phyloP scores from a whole-genome alignment of 2,113 vertebrate genomes.

The Chinchilla lanigera region DNA sequence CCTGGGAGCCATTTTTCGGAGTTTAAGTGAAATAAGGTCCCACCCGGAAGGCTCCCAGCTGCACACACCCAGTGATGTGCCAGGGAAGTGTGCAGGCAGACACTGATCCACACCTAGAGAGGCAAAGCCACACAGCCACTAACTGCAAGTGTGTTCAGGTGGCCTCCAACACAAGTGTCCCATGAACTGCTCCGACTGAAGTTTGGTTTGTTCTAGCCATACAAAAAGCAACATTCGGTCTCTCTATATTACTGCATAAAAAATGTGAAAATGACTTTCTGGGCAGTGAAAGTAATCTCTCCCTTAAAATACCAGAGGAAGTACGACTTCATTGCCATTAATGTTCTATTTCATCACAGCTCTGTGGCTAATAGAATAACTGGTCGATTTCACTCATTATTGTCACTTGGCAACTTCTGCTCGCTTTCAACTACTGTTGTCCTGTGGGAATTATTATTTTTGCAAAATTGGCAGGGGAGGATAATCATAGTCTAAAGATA shows the following conservation, averaged over 20 bases:
- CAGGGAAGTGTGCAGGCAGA: accelerated
- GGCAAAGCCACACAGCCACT: background rate
- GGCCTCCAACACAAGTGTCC: accelerated
- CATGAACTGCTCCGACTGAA: background rate
- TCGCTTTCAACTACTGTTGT: background rate
- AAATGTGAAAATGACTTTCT: background rate
- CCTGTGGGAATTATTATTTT: slow-evolving; percentile 11
- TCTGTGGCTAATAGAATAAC: background rate
- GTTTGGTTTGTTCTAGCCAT: accelerated
- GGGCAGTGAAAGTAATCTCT: background rate
- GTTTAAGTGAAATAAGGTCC: background rate
- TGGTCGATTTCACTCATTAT: background rate
- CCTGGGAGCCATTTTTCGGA: background rate
- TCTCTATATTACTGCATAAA: background rate
- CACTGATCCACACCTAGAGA: background rate
- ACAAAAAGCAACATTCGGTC: background rate
- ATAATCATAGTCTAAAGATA: background rate
- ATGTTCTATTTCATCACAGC: background rate
- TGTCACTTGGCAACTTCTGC: background rate
- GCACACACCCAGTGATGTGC: background rate
- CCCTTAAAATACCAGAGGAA: background rate
- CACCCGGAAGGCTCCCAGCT: background rate
- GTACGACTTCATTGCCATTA: background rate
- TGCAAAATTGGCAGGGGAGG: background rate
- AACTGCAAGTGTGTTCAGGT: no score